A percentile compares a stretch with the other conserved stretches of the same genome.
Evolutionary conservation across 2,113 vertebrate genomes (phyloP).

Genomic region (Rafetus swinhoei): DNA sequence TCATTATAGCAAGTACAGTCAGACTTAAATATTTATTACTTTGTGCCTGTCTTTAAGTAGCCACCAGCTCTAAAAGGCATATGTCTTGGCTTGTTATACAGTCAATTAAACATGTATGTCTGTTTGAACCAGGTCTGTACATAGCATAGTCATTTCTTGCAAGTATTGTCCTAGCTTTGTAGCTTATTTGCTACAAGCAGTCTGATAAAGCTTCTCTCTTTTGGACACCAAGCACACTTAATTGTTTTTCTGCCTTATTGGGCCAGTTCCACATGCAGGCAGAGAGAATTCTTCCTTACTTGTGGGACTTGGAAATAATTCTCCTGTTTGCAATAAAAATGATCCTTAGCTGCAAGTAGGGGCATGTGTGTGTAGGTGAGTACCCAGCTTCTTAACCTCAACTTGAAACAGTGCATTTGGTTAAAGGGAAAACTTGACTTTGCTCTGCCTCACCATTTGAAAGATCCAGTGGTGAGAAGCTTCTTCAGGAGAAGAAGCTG

Average conservation of each 20-base stretch:
- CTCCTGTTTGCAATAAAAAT: rapidly evolving
- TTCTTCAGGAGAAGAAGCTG: background rate
- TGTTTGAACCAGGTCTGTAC: rapidly evolving
- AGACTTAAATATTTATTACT: background rate
- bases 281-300: background rate
- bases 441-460: background rate
- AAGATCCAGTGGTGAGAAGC: background rate
- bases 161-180: background rate
- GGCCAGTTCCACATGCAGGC: rapidly evolving
- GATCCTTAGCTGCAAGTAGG: rapidly evolving
- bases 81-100: rapidly evolving
- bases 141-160: background rate
- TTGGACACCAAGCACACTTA: background rate
- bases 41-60: background rate
- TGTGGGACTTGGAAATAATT: background rate
- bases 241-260: background rate
- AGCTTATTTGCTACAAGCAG: rapidly evolving
- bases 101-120: rapidly evolving
- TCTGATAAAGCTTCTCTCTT: rapidly evolving
- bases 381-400: background rate
- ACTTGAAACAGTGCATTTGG: background rate
- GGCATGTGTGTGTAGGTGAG: rapidly evolving
- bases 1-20: background rate
- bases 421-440: rapidly evolving
- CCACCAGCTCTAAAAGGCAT: background rate